phyloP scores from a whole-genome alignment of 2,113 vertebrate genomes.

The Microcebus griseorufus region DNA sequence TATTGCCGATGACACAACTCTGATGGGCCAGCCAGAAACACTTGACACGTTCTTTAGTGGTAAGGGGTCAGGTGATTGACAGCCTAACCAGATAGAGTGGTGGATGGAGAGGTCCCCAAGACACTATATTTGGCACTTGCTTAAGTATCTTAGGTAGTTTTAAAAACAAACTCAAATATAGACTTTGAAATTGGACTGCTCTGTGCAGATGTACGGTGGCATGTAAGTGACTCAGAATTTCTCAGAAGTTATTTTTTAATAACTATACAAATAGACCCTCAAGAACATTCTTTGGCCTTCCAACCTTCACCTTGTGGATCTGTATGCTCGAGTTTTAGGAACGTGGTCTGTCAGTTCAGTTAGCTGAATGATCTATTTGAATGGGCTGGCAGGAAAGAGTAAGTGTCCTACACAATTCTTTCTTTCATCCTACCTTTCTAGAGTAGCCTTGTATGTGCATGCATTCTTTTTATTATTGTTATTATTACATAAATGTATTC shows the following conservation, averaged over 20 bases:
- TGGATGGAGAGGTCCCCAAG: neutral
- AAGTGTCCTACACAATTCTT: neutral
- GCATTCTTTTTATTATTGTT: neutral
- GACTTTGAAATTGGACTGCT: neutral
- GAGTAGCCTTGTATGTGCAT: neutral
- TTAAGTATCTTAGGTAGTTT: neutral
- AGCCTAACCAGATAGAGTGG: neutral
- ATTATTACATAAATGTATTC: neutral
- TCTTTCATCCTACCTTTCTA: neutral
- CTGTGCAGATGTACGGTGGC: neutral
- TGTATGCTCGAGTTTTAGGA: neutral
- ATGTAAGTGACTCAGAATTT: neutral
- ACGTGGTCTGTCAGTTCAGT: neutral
- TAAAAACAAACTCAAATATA: neutral
- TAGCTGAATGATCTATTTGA: neutral
- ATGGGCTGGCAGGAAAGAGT: neutral
- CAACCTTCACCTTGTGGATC: neutral
- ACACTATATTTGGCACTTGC: neutral
- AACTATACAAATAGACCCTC: neutral
- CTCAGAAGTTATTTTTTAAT: neutral
- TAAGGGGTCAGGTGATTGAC: neutral
- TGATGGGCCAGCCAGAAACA: neutral
- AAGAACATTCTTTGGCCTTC: neutral
- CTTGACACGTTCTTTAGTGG: neutral
- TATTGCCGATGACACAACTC: neutral